Base-by-base conservation (phyloP, 2,113 vertebrate genomes). In the Boulengerochromis microlepis region DNA sequence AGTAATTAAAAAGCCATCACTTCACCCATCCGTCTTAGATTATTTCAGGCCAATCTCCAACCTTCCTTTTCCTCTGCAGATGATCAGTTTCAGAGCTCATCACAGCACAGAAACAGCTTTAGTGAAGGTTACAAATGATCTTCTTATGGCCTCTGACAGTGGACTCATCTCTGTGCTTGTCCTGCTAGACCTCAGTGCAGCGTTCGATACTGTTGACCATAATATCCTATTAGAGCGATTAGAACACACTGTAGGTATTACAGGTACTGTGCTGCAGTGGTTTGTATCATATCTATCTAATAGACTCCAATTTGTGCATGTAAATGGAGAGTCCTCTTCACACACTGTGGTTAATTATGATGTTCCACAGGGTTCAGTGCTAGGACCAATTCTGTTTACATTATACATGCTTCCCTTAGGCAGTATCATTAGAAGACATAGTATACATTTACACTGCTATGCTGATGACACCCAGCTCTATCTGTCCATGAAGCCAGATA, bases 181-280 rank as follows among this genome's bases (percentile, higher is more conserved):
- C 54, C 54, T 57, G 0, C 54, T 57, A 0, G 54, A 61, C 26
- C 26, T 31, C 56, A 31, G 5, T 59, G 26, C 56, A 59, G 56
- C 56, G 9, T 57, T 29, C 3, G 3, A 0, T 57, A 57, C 56
- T 9, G 24, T 57, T 16, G 13, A 57, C 24, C 56, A 57, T 57
- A 57, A 29, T 57, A 29, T 57, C 2, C 15, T 10, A 1, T 33
- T 61, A 61, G 15, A 33, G 57, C 2, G 3, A 61, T 61, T 61
- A 61, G 29, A 31, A 1, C 56, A 57, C 2, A 13, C 24, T 29
- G 56, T 29, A 16, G 56, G 56, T 57, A 0, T 57, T 29, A 57
- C 56, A 57, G 56, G 56, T 57, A 9, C 0, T 57, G 7, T 0
- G 0, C 24, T 57, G 56, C 8, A 59, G 56, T 59, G 26, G 7